A percentile compares a stretch with the other conserved stretches of the same genome.
These are phyloP conservation scores for Acanthacorydalis orientalis DNA, from an alignment of 2,888 invertebrate genomes.

Conservation along the genomic window DNA sequence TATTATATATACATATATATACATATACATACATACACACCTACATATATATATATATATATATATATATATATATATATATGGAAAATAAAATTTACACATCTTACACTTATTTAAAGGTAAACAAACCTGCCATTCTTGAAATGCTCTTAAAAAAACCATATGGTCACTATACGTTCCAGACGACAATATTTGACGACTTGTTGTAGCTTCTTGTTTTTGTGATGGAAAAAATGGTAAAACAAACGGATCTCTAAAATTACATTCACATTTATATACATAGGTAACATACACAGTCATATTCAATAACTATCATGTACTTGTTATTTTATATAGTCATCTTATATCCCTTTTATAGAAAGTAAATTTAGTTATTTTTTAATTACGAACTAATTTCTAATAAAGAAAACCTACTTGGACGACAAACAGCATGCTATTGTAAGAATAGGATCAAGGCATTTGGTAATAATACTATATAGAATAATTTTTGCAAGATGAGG, in stretches of 20 bases:
- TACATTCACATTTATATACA: too few species aligned
- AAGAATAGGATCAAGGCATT: constrained; percentile 82
- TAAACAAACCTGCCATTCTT: constrained; percentile 32
- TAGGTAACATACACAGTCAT: too few species aligned
- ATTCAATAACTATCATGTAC: too few species aligned
- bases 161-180: constrained; percentile 81
- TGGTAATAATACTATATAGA: constrained; percentile 73
- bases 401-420: constrained; percentile 38
- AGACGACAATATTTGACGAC: constrained; percentile 51
- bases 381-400: too few species aligned
- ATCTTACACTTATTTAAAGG: background rate
- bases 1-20: background rate
- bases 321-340: too few species aligned
- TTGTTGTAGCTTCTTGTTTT: constrained; percentile 39
- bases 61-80: too few species aligned
- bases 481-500: constrained; percentile 86
- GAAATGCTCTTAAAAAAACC: constrained; percentile 66
- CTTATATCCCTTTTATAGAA: too few species aligned
- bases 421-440: constrained; percentile 81
- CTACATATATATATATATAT: too few species aligned
- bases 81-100: background rate
- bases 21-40: too few species aligned
- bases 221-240: constrained; percentile 52
- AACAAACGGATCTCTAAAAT: constrained; percentile 52
- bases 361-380: too few species aligned